phyloP scores from a whole-genome alignment of 2,888 invertebrate species.

The Machimus rusticus region DNA sequence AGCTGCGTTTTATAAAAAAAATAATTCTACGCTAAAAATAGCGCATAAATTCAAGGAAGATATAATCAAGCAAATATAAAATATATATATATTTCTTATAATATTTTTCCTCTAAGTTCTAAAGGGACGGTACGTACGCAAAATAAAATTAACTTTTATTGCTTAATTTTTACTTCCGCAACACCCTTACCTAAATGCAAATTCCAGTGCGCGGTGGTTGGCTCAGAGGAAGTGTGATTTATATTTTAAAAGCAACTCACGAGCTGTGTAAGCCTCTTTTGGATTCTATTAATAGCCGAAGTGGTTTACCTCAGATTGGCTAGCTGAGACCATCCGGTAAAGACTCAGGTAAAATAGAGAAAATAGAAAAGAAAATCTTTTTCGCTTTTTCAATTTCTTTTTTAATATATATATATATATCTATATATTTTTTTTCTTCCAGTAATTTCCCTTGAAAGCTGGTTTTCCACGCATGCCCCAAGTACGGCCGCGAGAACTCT shows the following conservation, averaged over 20 bases:
- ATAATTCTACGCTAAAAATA: too few relatives aligned
- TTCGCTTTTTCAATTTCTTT: slow-evolving; percentile 33
- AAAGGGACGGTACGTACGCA: background rate
- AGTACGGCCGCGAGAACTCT: slow-evolving; percentile 5
- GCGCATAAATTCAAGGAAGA: background rate
- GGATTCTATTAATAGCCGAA: slow-evolving; percentile 26
- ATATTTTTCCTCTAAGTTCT: background rate
- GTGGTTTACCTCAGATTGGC: background rate
- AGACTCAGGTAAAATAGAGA: slow-evolving; percentile 8
- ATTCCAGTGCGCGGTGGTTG: background rate
- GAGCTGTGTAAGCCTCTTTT: background rate
- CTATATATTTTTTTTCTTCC: background rate
- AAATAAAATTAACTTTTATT: background rate
- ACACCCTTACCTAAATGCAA: background rate
- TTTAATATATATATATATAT: background rate
- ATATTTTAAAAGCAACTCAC: background rate
- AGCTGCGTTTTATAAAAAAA: too few relatives aligned
- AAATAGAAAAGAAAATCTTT: slow-evolving; percentile 35
- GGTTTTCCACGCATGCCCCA: background rate
- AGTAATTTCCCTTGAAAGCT: slow-evolving; percentile 26
- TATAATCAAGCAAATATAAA: background rate
- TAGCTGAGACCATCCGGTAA: background rate
- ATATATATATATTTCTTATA: background rate
- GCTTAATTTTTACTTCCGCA: background rate
- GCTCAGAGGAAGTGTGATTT: background rate